phyloP scores from a whole-genome alignment of 2,113 vertebrate genomes.

The Mormyrus lacerda region DNA sequence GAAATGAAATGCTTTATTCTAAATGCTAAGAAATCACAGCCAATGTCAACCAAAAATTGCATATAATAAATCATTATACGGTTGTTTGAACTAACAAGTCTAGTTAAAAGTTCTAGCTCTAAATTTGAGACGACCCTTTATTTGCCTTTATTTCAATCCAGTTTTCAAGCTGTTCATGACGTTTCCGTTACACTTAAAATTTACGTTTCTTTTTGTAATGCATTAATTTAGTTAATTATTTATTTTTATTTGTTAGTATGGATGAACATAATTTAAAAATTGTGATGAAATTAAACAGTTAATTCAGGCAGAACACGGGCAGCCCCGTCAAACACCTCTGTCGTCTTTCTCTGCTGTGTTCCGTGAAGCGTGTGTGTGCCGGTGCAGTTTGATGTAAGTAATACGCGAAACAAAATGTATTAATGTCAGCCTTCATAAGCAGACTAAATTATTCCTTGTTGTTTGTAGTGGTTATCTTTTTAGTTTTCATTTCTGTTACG shows the following conservation, averaged over 20 bases:
- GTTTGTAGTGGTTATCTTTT: background rate
- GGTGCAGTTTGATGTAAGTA: slow-evolving; percentile 15
- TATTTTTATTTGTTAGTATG: background rate
- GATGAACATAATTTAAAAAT: background rate
- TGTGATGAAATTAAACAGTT: background rate
- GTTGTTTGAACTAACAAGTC: background rate
- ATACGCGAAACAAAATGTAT: background rate
- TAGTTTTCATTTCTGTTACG: background rate
- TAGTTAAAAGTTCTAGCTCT: background rate
- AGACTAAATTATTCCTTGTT: background rate
- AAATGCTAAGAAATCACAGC: background rate
- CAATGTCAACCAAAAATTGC: background rate
- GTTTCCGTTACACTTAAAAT: background rate
- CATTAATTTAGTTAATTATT: background rate
- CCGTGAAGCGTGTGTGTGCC: background rate
- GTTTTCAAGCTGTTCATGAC: background rate
- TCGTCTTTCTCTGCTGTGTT: background rate
- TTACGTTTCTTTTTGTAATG: background rate
- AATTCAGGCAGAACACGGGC: slow-evolving; percentile 1
- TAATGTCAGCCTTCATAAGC: background rate
- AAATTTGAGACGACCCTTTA: background rate
- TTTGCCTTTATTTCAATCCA: background rate
- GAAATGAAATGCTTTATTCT: background rate
- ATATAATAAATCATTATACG: background rate
- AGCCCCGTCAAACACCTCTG: background rate